Base-by-base conservation (phyloP, 2,113 vertebrate genomes). In the Platycercus adscitus region DNA sequence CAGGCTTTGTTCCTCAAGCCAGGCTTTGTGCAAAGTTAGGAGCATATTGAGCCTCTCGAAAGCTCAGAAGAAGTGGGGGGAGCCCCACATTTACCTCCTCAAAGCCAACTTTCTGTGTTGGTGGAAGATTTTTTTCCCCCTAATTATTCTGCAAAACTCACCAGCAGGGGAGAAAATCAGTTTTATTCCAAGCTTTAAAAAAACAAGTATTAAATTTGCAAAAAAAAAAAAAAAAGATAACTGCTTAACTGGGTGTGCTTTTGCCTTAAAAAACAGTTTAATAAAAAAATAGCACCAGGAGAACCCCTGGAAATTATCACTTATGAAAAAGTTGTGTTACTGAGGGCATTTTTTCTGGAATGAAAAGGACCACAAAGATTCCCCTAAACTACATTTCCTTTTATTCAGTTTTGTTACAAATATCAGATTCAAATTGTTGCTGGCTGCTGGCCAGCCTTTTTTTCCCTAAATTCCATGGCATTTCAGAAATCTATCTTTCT, bases 401-500 rank as follows among this genome's bases (percentile, higher is more conserved):
- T 65, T 80, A 18, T 2, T 1, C 37, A 47, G 17, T 46, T 73
- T 46, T 47, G 23, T 70, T 64, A 29, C 18, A 91, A 86, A 88
- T 47, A 92, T 8, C 46, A 93, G 10, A 44, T 79, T 85, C 21
- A 75, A 56, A 76, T 82, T 72, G 5, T 58, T 90, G 18, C 47
- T 93, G 72, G 55, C 60, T 75, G 76, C 35, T 64, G 55, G 58
- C 47, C 81, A 65, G 53, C 5, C 14, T 9, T 68, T 93, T 84
- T 61, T 61, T 46, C 53, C 44, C 31, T 77, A 35, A 84, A 86
- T 88, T 88, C 64, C 72, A 65, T 7, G 9, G 35, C 61, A 84
- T 86, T 86, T 89, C 81, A 96, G 70, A 73, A 63, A 89, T 89
- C 69, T 91, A 17, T 86, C 55, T 94, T 94, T 73, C 63, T 92